These are phyloP conservation scores for Drosophila cyrtoloma DNA, from an alignment of 2,888 invertebrate genomes.

Conservation along the genomic window DNA sequence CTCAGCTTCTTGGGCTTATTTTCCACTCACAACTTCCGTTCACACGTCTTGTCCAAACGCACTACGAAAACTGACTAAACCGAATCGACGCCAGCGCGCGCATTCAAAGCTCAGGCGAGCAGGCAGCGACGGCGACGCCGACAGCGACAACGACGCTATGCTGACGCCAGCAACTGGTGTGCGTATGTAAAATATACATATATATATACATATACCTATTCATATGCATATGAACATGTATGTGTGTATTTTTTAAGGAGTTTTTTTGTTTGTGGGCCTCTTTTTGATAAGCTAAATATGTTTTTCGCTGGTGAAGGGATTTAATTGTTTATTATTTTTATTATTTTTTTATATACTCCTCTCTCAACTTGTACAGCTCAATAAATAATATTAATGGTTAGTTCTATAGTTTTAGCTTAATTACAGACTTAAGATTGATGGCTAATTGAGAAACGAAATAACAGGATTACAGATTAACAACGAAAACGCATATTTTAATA, in stretches of 20 bases:
- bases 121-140: constrained; percentile 20
- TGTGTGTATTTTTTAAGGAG: no score
- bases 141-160: constrained; percentile 9
- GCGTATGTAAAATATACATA: background rate
- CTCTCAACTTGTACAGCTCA: background rate
- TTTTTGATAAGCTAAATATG: no score
- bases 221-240: background rate
- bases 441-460: background rate
- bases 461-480: background rate
- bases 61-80: constrained; percentile 57
- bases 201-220: background rate
- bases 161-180: constrained; percentile 28
- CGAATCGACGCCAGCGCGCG: constrained; percentile 23
- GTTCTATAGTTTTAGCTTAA: background rate
- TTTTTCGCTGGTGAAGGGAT: no score
- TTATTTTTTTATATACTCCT: background rate
- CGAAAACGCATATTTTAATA: background rate
- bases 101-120: constrained; percentile 47
- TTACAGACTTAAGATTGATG: background rate
- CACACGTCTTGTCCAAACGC: constrained; percentile 54
- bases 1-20: background rate
- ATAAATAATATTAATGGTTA: background rate
- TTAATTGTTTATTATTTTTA: no score
- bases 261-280: no score
- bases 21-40: constrained; percentile 16